A percentile compares a stretch with the other conserved stretches of the same genome.
Conservation (phyloP, 2,888 invertebrate genomes). For the Pollenia labialis region DNA sequence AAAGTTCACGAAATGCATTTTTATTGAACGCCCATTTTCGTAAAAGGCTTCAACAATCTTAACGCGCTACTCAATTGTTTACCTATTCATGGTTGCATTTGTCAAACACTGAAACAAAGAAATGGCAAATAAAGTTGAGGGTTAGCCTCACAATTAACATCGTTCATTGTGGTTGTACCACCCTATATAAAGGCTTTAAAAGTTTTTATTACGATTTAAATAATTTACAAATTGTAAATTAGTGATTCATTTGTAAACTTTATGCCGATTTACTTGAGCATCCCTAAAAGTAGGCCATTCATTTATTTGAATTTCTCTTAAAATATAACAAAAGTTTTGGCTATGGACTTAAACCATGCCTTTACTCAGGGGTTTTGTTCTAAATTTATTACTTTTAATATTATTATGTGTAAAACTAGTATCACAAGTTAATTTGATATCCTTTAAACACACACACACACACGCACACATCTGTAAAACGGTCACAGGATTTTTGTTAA, state of each 20-base stretch:
- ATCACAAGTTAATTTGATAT: conserved; percentile 38
- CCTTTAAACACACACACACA: neutral
- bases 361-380: neutral
- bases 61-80: no score
- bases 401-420: conserved; percentile 67
- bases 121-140: no score
- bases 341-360: conserved; percentile 14
- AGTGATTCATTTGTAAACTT: neutral
- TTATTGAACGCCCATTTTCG: no score
- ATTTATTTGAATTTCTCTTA: conserved; percentile 23
- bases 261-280: neutral
- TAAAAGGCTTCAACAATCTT: no score
- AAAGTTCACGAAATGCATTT: no score
- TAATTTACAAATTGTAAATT: conserved; percentile 7
- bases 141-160: no score
- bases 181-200: neutral
- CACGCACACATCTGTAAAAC: neutral
- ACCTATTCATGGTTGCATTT: no score
- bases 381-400: conserved; percentile 53
- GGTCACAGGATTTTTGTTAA: conserved; percentile 24
- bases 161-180: no score
- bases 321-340: neutral
- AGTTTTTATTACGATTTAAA: neutral
- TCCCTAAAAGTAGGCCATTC: conserved; percentile 60
- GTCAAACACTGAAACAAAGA: no score